Evolutionary conservation across 37 sponge, comb jelly and placozoan genomes (phyloP).

Genomic region (Spongia lamella): DNA sequence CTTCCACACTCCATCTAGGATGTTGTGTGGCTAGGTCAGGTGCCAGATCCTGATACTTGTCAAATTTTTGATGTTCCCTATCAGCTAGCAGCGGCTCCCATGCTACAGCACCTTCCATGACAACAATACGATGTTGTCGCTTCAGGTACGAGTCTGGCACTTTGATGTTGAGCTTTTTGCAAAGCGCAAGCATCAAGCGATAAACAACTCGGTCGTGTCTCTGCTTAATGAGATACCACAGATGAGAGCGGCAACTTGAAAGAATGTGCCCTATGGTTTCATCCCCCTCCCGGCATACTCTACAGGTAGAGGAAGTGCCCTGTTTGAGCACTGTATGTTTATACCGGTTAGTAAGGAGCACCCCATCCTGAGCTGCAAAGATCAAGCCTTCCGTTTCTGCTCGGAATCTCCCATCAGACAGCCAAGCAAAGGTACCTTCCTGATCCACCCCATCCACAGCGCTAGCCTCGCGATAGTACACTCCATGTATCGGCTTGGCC

Average conservation of each 20-base stretch:
- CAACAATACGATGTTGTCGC: not conserved
- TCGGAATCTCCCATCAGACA: not conserved
- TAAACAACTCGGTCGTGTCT: conserved; percentile 5
- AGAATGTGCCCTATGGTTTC: conserved; percentile 8
- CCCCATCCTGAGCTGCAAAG: conserved; percentile 28
- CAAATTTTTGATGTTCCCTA: not conserved
- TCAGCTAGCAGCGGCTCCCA: not conserved
- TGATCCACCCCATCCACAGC: not conserved
- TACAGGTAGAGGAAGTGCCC: not conserved
- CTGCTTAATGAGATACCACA: not conserved
- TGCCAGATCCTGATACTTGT: conserved; percentile 7
- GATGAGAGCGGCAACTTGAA: not conserved
- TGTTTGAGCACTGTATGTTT: not conserved
- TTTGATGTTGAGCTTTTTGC: not conserved
- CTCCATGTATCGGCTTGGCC: not conserved
- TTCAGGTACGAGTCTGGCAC: not conserved
- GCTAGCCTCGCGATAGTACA: not conserved
- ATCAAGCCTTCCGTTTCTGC: conserved; percentile 2
- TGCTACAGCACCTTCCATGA: conserved; percentile 12
- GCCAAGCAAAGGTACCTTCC: not conserved
- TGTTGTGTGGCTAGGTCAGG: conserved; percentile 12
- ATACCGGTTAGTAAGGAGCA: conserved; percentile 2
- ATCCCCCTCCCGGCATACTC: not conserved
- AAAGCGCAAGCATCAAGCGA: not conserved
- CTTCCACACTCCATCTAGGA: not conserved